These are phyloP conservation scores for Neostethus bicornis DNA, from an alignment of 2,797 vertebrate genomes.

Conservation along the genomic window DNA sequence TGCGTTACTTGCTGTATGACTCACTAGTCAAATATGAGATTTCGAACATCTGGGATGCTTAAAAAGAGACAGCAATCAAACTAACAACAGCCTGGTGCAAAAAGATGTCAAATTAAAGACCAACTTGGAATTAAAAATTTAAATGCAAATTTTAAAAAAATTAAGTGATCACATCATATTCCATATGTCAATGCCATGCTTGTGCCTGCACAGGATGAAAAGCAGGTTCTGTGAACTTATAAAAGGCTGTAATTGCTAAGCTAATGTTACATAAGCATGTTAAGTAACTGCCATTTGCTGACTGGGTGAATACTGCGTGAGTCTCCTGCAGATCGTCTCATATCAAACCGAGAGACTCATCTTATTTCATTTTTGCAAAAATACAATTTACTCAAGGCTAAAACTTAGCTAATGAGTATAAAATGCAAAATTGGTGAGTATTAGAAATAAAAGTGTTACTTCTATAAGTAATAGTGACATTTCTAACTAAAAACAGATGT, in stretches of 20 bases:
- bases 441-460: neutral
- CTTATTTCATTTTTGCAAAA: neutral
- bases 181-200: neutral
- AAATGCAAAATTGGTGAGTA: slow-evolving; percentile 1
- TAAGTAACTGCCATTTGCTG: slow-evolving; percentile 52
- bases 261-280: slow-evolving; percentile 49
- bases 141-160: neutral
- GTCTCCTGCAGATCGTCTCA: slow-evolving; percentile 6
- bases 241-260: slow-evolving; percentile 28
- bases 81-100: no score
- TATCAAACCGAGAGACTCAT: slow-evolving; percentile 3
- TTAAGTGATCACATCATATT: neutral
- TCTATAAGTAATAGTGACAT: neutral
- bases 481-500: neutral
- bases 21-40: no score
- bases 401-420: neutral
- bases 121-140: neutral
- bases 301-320: slow-evolving; percentile 17
- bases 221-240: slow-evolving; percentile 12
- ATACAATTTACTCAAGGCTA: neutral
- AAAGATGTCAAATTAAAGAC: neutral
- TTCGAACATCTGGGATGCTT: no score
- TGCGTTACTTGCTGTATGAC: no score
- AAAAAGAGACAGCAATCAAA: neutral
- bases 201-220: neutral